Evolutionary conservation across 2,113 vertebrate species (phyloP), one percentile per base, ranked within the genome.

Genomic region (Bos javanicus): DNA sequence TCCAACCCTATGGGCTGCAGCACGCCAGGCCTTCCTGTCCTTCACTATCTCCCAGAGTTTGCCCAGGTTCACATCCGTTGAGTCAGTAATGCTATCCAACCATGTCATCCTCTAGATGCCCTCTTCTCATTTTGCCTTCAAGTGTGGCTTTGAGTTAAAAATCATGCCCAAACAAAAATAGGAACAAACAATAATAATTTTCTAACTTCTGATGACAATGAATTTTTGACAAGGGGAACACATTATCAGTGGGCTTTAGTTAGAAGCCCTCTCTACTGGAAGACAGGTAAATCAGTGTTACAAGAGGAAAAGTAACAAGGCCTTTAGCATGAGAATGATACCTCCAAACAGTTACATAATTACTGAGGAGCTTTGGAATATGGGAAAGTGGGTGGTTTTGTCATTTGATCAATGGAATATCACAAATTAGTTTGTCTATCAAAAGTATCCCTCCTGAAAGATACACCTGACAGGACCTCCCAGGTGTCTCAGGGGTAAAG

Each of bases 371-470:
- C 36, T 39, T 25, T 86, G 17, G 80, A 92, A 57, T n/a, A 93
- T 50, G 39, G 23, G 17, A 36, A 93, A 83, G 71, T 59, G 48
- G 57, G 36, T 95, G 71, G 36, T 96, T 97, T 76, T 83, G 28
- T 88, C 78, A 93, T 88, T 87, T 97, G 64, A 54, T 85, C 86
- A 94, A 59, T 52, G 17, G 46, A 2, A 12, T 76, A 94, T 88
- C 54, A 94, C 67, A 88, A 95, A 94, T 33, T 86, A 62, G 26
- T 74, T 50, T 94, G 33, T 46, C 90, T 85, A 59, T 96, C 89
- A 97, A 90, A 96, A 96, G 46, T 30, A 85, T 60, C 74, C 85
- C 26, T 56, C 43, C 43, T 96, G 50, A 90, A 23, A 21, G 67
- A 82, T n/a, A 43, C 80, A 74, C 50, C 52, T 91, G 30, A 62